Percentiles rank a stretch among this genome's conserved stretches.
These are phyloP conservation scores for Ditula angustiorana DNA, from an alignment of 2,888 invertebrate genomes.

Conservation along the genomic window DNA sequence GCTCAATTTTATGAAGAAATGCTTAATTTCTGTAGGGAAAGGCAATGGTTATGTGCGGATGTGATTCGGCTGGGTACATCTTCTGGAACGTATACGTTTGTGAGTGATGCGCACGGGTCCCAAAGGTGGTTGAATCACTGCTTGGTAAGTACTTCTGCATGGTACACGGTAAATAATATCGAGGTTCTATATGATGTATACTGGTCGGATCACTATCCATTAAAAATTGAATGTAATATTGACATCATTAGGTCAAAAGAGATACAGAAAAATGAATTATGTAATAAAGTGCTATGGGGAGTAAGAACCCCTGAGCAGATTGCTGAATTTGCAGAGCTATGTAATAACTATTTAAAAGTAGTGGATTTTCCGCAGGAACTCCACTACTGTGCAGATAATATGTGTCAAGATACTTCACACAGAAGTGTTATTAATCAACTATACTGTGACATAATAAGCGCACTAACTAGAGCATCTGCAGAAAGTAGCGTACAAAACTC, in stretches of 20 bases:
- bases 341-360: background rate
- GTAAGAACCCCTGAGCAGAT: background rate
- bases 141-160: background rate
- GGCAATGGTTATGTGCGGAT: background rate
- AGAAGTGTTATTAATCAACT: slow-evolving; percentile 1
- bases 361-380: background rate
- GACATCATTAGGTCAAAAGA: background rate
- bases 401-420: background rate
- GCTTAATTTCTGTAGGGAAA: background rate
- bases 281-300: background rate
- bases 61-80: background rate
- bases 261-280: background rate
- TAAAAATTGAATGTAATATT: background rate
- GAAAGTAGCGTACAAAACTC: slow-evolving; percentile 2
- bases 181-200: background rate
- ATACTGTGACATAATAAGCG: background rate
- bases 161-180: background rate
- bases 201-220: background rate
- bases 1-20: background rate
- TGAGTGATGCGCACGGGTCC: background rate
- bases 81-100: background rate
- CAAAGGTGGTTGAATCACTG: background rate
- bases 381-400: slow-evolving; percentile 2
- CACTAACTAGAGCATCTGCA: background rate
- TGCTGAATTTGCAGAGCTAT: background rate